Evolutionary conservation across 37 sponge, comb jelly and placozoan species (phyloP), one percentile per base, ranked within the genome.

Genomic region (Aplysina aerophoba): DNA sequence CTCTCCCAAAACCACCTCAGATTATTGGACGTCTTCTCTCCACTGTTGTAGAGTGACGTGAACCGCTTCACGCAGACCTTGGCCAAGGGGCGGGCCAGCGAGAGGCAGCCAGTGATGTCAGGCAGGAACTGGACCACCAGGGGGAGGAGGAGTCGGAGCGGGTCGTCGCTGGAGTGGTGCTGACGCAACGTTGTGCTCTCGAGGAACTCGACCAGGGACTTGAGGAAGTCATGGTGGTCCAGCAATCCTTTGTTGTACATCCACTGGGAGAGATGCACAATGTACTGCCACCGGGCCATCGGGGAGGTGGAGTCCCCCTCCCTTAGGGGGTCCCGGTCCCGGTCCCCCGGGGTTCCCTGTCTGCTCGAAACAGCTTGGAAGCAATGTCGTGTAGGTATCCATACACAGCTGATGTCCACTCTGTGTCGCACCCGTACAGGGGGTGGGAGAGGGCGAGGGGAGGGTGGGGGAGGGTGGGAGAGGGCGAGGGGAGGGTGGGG

Each of bases 171-270:
- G 20, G 81, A 15, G 1, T 66, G 36, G 55, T 91, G 87, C 39
- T 88, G 27, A 40, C 54, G 44, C 13, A 75, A 8, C 14, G 41
- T 40, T n/a, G 81, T 78, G 77, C 88, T 85, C n/a, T 85, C 86
- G 22, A 93, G 56, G 53, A 74, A 89, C 83, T 98, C 96, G 27
- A 95, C 85, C 69, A 98, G 74, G 86, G 88, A 95, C 59, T 82
- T 60, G 55, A 98, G 83, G 59, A 98, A 95, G 86, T 92, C 94
- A 25, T 98, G 98, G 6, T 88, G 80, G 75, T 98, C 96, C 67
- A 98, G 77, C 35, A 98, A 73, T 38, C 93, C 94, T 79, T 95
- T 92, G 90, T 91, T 74, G 57, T 93, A 96, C 34, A 96, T 85
- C 87, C 92, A 93, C 60, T 84, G 60, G 38, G 92, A 78, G 30